These are phyloP conservation scores for Notoglanidium macrostoma DNA, from an alignment of 2,797 vertebrate genomes.

Conservation along the genomic window DNA sequence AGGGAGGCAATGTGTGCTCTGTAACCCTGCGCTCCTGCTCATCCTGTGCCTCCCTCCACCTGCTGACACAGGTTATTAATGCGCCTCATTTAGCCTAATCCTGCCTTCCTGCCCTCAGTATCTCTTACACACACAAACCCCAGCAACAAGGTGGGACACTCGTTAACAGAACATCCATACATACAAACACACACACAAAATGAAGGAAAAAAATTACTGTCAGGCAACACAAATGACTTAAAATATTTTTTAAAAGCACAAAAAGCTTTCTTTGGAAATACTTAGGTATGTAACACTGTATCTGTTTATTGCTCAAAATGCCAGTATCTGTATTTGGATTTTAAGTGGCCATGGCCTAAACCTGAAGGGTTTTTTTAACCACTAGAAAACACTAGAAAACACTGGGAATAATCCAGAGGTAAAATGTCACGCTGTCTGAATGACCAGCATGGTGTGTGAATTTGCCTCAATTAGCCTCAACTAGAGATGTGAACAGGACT, in stretches of 20 bases:
- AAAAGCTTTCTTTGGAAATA: background rate
- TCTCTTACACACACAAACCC: slow-evolving; percentile 33
- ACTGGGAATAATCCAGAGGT: background rate
- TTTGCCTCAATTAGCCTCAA: background rate
- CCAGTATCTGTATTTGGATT: background rate
- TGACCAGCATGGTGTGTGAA: background rate
- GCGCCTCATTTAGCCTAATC: slow-evolving; percentile 57
- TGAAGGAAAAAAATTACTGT: background rate
- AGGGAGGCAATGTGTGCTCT: slow-evolving; percentile 25
- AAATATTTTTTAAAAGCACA: background rate
- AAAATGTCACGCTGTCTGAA: background rate
- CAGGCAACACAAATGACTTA: background rate
- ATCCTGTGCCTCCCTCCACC: slow-evolving; percentile 47
- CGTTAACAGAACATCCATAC: background rate
- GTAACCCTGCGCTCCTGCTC: slow-evolving; percentile 43
- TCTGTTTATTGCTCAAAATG: background rate
- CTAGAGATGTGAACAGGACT: background rate
- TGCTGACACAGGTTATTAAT: slow-evolving; percentile 60
- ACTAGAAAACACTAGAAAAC: background rate
- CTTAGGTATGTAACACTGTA: background rate
- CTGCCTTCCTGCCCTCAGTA: slow-evolving; percentile 35
- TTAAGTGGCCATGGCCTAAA: background rate
- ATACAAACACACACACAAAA: background rate
- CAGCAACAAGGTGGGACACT: slow-evolving; percentile 17
- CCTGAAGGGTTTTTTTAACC: background rate